Evolutionary conservation across 2,888 invertebrate genomes (phyloP).

Genomic region (Xylota segnis): DNA sequence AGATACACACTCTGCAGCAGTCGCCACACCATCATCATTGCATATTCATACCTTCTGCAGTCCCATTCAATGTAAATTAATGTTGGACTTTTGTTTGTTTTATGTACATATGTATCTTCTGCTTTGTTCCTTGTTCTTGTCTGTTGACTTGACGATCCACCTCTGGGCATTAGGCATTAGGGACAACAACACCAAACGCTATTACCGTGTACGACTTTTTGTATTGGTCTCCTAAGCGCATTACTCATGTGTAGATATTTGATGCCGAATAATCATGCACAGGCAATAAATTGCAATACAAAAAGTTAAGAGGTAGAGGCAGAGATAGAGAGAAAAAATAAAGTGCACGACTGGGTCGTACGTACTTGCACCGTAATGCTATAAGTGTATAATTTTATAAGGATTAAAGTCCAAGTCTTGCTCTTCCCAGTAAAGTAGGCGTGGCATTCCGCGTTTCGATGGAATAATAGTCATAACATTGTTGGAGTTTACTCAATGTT

Average conservation of each 20-base stretch:
- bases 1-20: constrained; percentile 4
- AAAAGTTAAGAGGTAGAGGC: constrained; percentile 7
- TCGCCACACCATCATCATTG: constrained; percentile 8
- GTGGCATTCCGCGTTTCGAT: too few species aligned
- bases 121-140: constrained; percentile 20
- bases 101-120: neutral
- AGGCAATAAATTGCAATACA: constrained; percentile 56
- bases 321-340: constrained; percentile 1
- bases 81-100: constrained; percentile 30
- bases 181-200: constrained; percentile 2
- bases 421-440: too few species aligned
- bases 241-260: constrained; percentile 19
- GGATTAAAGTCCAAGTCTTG: too few species aligned
- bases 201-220: constrained; percentile 1
- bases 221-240: neutral
- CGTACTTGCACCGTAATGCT: too few species aligned
- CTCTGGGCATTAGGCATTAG: constrained; percentile 45
- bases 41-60: constrained; percentile 33
- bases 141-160: constrained; percentile 31
- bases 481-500: too few species aligned
- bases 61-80: constrained; percentile 67
- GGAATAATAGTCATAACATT: too few species aligned
- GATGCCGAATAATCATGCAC: constrained; percentile 27
- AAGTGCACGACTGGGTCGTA: too few species aligned
- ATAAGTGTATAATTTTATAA: too few species aligned